Percentiles rank a stretch among this genome's conserved stretches.
phyloP scores from a whole-genome alignment of 2,888 invertebrate genomes.

The Xestia xanthographa region DNA sequence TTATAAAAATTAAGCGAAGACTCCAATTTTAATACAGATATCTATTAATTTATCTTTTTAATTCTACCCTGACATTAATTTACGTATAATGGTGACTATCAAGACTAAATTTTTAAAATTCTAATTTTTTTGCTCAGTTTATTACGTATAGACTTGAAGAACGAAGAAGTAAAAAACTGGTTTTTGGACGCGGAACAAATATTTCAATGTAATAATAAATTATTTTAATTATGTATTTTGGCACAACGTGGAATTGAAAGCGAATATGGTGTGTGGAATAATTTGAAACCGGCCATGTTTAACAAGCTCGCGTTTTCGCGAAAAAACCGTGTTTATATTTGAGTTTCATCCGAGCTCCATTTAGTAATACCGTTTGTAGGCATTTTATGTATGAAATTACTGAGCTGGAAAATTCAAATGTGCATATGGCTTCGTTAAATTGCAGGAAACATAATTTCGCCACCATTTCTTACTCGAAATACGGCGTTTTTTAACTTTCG shows the following conservation, averaged over 20 bases:
- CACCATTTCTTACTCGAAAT: constrained; percentile 64
- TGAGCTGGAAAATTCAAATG: constrained; percentile 71
- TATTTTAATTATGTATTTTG: constrained; percentile 83
- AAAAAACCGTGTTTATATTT: constrained; percentile 61
- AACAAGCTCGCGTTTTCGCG: constrained; percentile 57
- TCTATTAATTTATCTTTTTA: constrained; percentile 83
- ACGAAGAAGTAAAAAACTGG: constrained; percentile 65
- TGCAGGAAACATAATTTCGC: constrained; percentile 70
- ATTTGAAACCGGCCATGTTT: constrained; percentile 61
- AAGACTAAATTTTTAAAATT: constrained; percentile 85
- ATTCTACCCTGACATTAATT: constrained; percentile 96
- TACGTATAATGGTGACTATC: constrained; percentile 95
- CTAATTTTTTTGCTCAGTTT: constrained; percentile 84
- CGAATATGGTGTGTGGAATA: constrained; percentile 67
- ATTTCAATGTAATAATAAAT: constrained; percentile 67
- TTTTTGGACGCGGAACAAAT: constrained; percentile 70
- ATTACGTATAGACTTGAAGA: constrained; percentile 83
- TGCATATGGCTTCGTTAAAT: constrained; percentile 68
- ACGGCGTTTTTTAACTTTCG: constrained; percentile 67
- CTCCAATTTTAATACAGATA: constrained; percentile 83
- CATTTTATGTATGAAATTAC: constrained; percentile 68
- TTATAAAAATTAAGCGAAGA: constrained; percentile 86
- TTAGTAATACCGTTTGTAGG: constrained; percentile 65
- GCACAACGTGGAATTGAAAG: constrained; percentile 87
- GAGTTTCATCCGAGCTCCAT: constrained; percentile 63